Conservation (phyloP, 2,113 vertebrate species). For the Oostethus manadensis region DNA sequence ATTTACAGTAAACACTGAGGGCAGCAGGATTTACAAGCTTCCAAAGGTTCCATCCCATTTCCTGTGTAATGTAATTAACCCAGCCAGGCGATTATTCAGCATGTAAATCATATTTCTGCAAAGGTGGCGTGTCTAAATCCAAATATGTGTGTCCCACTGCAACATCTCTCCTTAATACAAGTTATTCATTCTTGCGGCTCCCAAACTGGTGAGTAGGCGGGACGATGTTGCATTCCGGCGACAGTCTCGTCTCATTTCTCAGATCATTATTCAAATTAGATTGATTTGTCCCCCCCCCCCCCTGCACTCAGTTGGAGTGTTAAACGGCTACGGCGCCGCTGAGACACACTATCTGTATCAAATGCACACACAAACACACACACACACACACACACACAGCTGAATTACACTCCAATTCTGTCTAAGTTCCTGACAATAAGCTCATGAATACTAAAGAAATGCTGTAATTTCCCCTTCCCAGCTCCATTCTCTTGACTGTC, state of each 20-base stretch:
- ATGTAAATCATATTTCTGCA: slow-evolving; percentile 1
- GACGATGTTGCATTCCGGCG: slow-evolving; percentile 31
- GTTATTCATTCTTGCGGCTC: slow-evolving; percentile 48
- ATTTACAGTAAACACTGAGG: slow-evolving; percentile 45
- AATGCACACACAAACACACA: not conserved
- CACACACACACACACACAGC: not conserved
- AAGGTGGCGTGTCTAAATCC: slow-evolving; percentile 22
- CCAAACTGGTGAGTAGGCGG: slow-evolving; percentile 22
- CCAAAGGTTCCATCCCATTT: slow-evolving; percentile 7
- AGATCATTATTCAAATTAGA: slow-evolving; percentile 52
- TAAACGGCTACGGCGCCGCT: slow-evolving; percentile 20
- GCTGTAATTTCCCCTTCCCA: slow-evolving; percentile 46
- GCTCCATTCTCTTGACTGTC: slow-evolving; percentile 56
- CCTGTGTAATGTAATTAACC: slow-evolving; percentile 5
- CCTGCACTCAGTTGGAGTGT: slow-evolving; percentile 24
- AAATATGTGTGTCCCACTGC: slow-evolving; percentile 23
- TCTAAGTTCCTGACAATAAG: slow-evolving; percentile 53
- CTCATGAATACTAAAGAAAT: slow-evolving; percentile 62
- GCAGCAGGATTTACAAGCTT: slow-evolving; percentile 30
- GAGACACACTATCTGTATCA: slow-evolving; percentile 15
- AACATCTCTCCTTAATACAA: slow-evolving; percentile 35
- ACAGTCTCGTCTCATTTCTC: slow-evolving; percentile 41
- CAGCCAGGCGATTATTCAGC: slow-evolving; percentile 12
- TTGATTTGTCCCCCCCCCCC: slow-evolving; percentile 39
- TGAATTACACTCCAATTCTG: slow-evolving; percentile 34